These are phyloP conservation scores for Bombylius major DNA, from an alignment of 2,888 invertebrate species.

Conservation along the genomic window DNA sequence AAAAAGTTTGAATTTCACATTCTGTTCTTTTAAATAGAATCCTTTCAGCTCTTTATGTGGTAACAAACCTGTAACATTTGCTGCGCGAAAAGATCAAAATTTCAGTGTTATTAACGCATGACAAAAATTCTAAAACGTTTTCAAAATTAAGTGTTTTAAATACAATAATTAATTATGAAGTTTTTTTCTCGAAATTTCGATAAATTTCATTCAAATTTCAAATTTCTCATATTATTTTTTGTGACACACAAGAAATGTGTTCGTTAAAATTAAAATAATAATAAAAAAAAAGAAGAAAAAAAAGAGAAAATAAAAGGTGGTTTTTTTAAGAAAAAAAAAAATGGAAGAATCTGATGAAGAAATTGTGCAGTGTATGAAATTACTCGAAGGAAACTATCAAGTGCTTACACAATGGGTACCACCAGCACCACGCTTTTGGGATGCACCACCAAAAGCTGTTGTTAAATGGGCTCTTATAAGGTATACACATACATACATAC, in stretches of 20 bases:
- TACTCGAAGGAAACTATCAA: conserved; percentile 36
- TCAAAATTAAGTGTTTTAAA: too few relatives aligned
- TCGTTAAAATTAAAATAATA: too few relatives aligned
- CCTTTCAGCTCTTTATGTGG: conserved; percentile 9
- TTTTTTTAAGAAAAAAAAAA: background rate
- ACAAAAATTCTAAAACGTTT: background rate
- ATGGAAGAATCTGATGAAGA: conserved; percentile 33
- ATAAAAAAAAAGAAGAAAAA: background rate
- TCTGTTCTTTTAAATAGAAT: conserved; percentile 8
- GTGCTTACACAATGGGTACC: conserved; percentile 35
- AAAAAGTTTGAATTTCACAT: background rate
- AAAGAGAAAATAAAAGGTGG: background rate
- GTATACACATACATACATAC: conserved; percentile 15
- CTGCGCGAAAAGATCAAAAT: conserved; percentile 2
- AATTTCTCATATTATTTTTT: too few relatives aligned
- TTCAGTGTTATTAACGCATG: conserved; percentile 4
- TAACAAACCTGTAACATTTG: conserved; percentile 7
- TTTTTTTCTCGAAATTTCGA: too few relatives aligned
- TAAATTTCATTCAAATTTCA: too few relatives aligned
- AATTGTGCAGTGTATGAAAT: conserved; percentile 34
- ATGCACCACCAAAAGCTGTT: conserved; percentile 35
- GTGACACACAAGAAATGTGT: too few relatives aligned
- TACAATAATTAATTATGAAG: too few relatives aligned
- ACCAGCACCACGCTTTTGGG: conserved; percentile 35
- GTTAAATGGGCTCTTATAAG: conserved; percentile 36